A percentile compares a stretch with the other conserved stretches of the same genome.
These are phyloP conservation scores for Drosophila mettleri DNA, from an alignment of 2,888 invertebrate genomes.

Conservation along the genomic window DNA sequence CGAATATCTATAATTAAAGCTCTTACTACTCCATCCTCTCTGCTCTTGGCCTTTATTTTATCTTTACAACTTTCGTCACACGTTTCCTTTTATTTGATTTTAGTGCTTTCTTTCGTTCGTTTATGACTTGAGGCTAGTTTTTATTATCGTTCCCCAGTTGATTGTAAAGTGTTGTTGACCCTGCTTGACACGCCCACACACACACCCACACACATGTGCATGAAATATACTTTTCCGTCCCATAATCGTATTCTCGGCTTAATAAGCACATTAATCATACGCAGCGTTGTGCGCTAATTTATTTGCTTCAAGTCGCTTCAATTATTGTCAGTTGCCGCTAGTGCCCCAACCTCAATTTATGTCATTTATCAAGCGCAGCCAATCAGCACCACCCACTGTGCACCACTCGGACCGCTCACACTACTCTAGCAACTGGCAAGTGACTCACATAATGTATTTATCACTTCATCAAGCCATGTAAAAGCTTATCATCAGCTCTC, in stretches of 20 bases:
- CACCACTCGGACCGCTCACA: neutral
- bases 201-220: slow-evolving; percentile 6
- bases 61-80: neutral
- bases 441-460: slow-evolving; percentile 72
- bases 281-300: slow-evolving; percentile 72
- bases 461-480: slow-evolving; percentile 75
- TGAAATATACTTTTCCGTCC: neutral
- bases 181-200: slow-evolving; percentile 30
- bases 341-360: slow-evolving; percentile 5
- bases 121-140: slow-evolving; percentile 28
- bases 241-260: slow-evolving; percentile 45
- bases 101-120: slow-evolving; percentile 6
- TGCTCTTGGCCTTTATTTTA: too few relatives aligned
- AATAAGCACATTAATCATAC: slow-evolving; percentile 79
- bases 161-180: slow-evolving; percentile 60
- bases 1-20: slow-evolving; percentile 1
- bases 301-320: slow-evolving; percentile 70
- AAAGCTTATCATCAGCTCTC: slow-evolving; percentile 49
- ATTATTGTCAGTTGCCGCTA: slow-evolving; percentile 48
- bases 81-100: slow-evolving; percentile 4
- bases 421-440: slow-evolving; percentile 21
- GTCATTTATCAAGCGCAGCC: slow-evolving; percentile 58
- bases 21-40: too few relatives aligned
- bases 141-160: slow-evolving; percentile 33
- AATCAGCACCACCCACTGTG: slow-evolving; percentile 34